Conservation (phyloP, 2,888 invertebrate genomes). For the Minunthozetes semirufus region DNA sequence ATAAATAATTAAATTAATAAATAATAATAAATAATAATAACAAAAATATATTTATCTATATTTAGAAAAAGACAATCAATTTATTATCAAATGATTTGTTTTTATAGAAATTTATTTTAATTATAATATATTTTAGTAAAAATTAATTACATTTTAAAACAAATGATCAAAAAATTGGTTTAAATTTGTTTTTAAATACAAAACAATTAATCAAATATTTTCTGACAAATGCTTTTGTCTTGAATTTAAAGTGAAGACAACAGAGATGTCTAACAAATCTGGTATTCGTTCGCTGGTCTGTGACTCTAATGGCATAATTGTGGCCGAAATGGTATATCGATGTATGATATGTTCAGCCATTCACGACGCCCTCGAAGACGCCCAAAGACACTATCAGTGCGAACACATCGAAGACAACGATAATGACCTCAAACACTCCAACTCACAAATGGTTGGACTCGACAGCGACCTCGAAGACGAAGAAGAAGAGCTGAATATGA, state of each 20-base stretch:
- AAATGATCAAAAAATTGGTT: no score
- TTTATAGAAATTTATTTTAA: no score
- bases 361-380: slow-evolving; percentile 32
- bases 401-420: slow-evolving; percentile 36
- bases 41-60: no score
- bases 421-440: background rate
- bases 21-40: no score
- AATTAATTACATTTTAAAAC: no score
- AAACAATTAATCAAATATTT: no score
- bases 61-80: no score
- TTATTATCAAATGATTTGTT: no score
- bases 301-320: slow-evolving; percentile 38
- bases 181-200: no score
- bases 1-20: no score
- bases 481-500: slow-evolving; percentile 16
- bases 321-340: slow-evolving; percentile 39
- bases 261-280: slow-evolving; percentile 4
- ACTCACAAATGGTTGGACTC: background rate
- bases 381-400: slow-evolving; percentile 37
- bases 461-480: slow-evolving; percentile 24
- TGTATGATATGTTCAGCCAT: slow-evolving; percentile 38
- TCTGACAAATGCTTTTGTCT: no score
- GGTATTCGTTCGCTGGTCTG: slow-evolving; percentile 37
- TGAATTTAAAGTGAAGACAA: background rate
- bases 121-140: no score